Evolutionary conservation across 2,797 vertebrate genomes (phyloP).

Genomic region (Poeciliopsis gracilis): DNA sequence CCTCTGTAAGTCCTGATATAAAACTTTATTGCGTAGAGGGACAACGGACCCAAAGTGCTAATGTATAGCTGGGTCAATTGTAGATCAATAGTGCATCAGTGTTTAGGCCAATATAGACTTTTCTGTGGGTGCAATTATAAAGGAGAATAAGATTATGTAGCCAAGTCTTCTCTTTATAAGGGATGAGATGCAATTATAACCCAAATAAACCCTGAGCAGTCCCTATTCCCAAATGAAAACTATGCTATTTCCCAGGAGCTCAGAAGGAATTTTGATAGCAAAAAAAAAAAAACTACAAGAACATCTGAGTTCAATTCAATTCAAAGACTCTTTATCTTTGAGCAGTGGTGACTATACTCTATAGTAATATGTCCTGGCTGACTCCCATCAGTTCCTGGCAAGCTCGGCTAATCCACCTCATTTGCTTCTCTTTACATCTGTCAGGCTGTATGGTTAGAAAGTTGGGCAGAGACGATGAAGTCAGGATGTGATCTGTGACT

Average conservation of each 20-base stretch:
- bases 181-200: constrained; percentile 51
- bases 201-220: constrained; percentile 36
- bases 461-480: too few relatives aligned
- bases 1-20: constrained; percentile 14
- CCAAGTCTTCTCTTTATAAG: constrained; percentile 55
- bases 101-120: constrained; percentile 69
- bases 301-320: neutral
- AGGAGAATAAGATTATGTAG: constrained; percentile 56
- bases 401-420: too few relatives aligned
- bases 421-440: too few relatives aligned
- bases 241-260: constrained; percentile 44
- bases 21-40: constrained; percentile 17
- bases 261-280: constrained; percentile 22
- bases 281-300: constrained; percentile 30
- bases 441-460: too few relatives aligned
- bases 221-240: constrained; percentile 49
- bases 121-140: constrained; percentile 58
- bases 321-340: neutral
- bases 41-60: constrained; percentile 47
- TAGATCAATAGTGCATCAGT: constrained; percentile 65
- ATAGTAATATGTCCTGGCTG: too few relatives aligned
- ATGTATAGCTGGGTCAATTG: constrained; percentile 48
- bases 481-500: too few relatives aligned
- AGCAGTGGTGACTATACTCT: too few relatives aligned
- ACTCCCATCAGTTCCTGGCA: too few relatives aligned